Conservation (phyloP, 37 sponge, comb jelly and placozoan species). For the Amphimedon queenslandica region DNA sequence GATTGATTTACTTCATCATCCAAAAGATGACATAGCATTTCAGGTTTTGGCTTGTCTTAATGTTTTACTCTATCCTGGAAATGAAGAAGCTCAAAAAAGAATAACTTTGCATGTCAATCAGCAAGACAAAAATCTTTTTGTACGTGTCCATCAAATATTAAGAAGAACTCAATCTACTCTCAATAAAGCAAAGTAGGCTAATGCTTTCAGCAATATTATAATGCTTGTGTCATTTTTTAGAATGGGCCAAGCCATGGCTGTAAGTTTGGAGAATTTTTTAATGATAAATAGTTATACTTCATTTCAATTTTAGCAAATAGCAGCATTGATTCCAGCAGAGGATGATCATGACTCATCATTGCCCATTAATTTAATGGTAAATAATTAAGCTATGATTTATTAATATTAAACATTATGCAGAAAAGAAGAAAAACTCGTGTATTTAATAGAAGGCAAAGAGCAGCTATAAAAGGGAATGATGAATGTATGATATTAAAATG, state of each 20-base stretch:
- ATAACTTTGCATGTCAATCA: background rate
- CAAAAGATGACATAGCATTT: conserved; percentile 36
- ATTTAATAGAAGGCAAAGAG: background rate
- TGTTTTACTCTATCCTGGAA: conserved; percentile 47
- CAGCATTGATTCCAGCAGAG: background rate
- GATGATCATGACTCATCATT: too few species aligned
- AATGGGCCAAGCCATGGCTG: background rate
- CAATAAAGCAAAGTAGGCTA: background rate
- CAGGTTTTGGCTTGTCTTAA: conserved; percentile 66
- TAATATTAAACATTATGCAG: too few species aligned
- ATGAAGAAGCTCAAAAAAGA: conserved; percentile 38
- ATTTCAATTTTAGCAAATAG: conserved; percentile 1
- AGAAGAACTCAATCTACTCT: background rate
- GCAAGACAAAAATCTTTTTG: background rate
- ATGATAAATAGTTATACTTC: background rate
- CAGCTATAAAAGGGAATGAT: background rate
- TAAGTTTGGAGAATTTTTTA: background rate
- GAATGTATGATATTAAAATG: background rate
- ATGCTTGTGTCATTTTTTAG: background rate
- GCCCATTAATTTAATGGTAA: too few species aligned
- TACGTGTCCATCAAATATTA: background rate
- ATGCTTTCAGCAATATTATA: too few species aligned
- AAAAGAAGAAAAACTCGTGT: too few species aligned
- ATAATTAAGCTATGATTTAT: too few species aligned
- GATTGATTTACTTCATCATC: conserved; percentile 38